A percentile compares a stretch with the other conserved stretches of the same genome.
phyloP scores from a whole-genome alignment of 2,888 invertebrate genomes.

The Loripinus fragilis region DNA sequence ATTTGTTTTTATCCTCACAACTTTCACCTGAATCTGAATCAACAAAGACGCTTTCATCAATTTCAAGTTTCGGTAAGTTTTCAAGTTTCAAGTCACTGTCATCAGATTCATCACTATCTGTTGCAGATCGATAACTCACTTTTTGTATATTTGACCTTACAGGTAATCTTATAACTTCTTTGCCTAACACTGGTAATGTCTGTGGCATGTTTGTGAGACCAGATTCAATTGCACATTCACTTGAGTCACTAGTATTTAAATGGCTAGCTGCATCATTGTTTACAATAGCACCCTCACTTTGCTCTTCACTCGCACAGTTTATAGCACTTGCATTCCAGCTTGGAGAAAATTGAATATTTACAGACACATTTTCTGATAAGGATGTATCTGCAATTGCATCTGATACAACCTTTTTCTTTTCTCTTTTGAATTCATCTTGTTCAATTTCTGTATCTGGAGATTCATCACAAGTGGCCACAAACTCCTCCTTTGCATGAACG shows the following conservation, averaged over 20 bases:
- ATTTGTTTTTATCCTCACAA: background rate
- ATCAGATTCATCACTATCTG: conserved; percentile 14
- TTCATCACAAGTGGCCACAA: background rate
- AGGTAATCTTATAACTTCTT: background rate
- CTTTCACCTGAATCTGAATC: conserved; percentile 2
- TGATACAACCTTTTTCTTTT: no score
- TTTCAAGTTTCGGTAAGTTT: conserved; percentile 56
- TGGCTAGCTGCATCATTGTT: background rate
- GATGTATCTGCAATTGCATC: background rate
- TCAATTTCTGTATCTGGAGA: no score
- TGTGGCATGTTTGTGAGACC: no score
- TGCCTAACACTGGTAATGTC: no score
- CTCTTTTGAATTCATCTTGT: no score
- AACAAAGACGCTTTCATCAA: conserved; percentile 53
- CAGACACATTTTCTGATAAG: background rate
- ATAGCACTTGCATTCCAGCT: background rate
- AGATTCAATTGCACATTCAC: background rate
- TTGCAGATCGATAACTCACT: conserved; percentile 13
- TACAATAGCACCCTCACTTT: background rate
- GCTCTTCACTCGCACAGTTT: background rate
- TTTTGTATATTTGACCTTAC: conserved; percentile 1
- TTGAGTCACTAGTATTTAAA: no score
- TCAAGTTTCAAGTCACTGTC: conserved; percentile 27
- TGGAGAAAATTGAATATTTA: background rate
- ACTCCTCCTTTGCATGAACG: background rate